These are phyloP conservation scores for Tribolium freemani DNA, from an alignment of 2,888 invertebrate species.

Conservation along the genomic window DNA sequence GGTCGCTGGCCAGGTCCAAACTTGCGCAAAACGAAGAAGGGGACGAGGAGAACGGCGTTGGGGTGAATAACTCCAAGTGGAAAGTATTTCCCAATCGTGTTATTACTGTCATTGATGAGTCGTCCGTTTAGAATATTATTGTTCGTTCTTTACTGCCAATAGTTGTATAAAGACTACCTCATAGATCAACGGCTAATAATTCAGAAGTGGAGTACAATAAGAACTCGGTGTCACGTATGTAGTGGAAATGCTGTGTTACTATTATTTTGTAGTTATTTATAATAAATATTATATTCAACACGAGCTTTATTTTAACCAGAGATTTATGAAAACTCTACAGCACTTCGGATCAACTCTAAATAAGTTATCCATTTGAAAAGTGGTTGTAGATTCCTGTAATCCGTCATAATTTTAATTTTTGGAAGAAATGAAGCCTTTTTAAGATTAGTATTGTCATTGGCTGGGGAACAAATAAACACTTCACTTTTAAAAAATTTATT, in stretches of 20 bases:
- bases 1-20: conserved; percentile 77
- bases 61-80: conserved; percentile 62
- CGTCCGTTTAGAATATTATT: conserved; percentile 69
- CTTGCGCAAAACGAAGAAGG: conserved; percentile 67
- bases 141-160: conserved; percentile 46
- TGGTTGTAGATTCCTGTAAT: no score
- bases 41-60: conserved; percentile 70
- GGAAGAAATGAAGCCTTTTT: no score
- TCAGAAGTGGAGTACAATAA: conserved; percentile 49
- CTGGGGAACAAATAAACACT: neutral
- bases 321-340: no score
- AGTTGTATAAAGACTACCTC: conserved; percentile 49
- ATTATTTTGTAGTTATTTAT: conserved; percentile 54
- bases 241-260: conserved; percentile 51
- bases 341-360: no score
- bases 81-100: conserved; percentile 72
- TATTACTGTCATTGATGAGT: conserved; percentile 85
- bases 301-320: no score
- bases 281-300: conserved; percentile 40
- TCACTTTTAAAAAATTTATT: conserved; percentile 15
- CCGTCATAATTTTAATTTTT: no score
- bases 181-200: conserved; percentile 42
- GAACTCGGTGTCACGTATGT: conserved; percentile 46
- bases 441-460: no score
- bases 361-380: no score